These are phyloP conservation scores for Laticauda laticaudata DNA, from an alignment of 2,113 vertebrate species.

Conservation along the genomic window DNA sequence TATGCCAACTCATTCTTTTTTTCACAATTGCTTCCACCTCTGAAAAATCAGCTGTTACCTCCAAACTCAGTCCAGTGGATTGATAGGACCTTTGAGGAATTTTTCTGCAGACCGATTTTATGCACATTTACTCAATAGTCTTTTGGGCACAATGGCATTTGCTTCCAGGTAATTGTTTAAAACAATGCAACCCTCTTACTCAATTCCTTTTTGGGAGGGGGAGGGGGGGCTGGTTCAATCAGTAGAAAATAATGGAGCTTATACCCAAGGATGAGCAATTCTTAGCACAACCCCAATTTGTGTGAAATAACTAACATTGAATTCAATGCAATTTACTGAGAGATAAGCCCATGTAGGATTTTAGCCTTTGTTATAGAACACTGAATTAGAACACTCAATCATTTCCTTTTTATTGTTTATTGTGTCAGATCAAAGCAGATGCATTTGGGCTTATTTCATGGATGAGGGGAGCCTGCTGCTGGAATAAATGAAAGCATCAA, in stretches of 20 bases:
- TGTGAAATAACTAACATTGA: not conserved
- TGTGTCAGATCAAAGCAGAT: constrained; percentile 16
- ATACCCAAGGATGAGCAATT: not conserved
- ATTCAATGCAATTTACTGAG: not conserved
- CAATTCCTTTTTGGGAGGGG: not conserved
- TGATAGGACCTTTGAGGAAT: not conserved
- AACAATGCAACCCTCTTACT: not conserved
- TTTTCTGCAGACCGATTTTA: not conserved
- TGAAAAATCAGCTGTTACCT: not conserved
- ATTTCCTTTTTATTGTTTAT: not conserved
- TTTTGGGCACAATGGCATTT: not conserved
- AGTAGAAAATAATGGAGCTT: not conserved
- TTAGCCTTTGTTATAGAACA: not conserved
- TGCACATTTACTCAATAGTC: not conserved
- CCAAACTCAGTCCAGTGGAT: not conserved
- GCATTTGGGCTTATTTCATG: constrained; percentile 16
- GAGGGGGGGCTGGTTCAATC: not conserved
- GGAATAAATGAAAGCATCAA: constrained; percentile 20
- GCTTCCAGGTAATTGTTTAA: not conserved
- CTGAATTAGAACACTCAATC: not conserved
- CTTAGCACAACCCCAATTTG: no score
- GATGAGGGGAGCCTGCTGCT: not conserved
- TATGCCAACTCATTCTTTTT: not conserved
- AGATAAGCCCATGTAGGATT: not conserved
- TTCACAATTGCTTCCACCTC: not conserved